Percentiles rank a stretch among this genome's conserved stretches.
Evolutionary conservation across 2,797 vertebrate genomes (phyloP).

Genomic region (Thamnophis elegans): DNA sequence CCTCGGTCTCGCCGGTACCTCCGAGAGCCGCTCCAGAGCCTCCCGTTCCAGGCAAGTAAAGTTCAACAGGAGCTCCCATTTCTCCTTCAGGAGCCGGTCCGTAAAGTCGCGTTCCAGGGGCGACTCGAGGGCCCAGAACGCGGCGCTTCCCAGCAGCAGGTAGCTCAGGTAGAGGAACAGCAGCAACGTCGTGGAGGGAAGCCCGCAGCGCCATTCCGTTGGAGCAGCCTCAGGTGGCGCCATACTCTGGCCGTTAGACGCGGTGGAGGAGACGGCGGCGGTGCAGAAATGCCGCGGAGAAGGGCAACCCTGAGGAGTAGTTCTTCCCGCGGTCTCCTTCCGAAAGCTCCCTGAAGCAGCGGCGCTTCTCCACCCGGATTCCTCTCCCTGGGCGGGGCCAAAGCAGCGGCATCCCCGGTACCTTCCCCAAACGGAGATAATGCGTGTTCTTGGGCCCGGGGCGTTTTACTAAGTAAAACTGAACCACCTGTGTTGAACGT

Average conservation of each 20-base stretch:
- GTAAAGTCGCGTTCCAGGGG: slow-evolving; percentile 74
- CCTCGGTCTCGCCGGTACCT: slow-evolving; percentile 68
- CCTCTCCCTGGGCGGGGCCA: neutral
- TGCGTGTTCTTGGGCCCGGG: neutral
- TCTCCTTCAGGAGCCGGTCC: slow-evolving; percentile 73
- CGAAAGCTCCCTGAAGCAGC: neutral
- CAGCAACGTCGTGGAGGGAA: slow-evolving; percentile 59
- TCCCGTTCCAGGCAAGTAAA: slow-evolving; percentile 78
- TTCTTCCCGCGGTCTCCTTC: neutral
- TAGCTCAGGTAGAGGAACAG: slow-evolving; percentile 76
- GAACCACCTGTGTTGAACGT: neutral
- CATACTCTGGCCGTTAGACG: accelerated
- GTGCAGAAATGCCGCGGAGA: neutral
- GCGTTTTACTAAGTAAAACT: neutral
- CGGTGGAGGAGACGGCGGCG: neutral
- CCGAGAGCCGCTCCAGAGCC: slow-evolving; percentile 79
- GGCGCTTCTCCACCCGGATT: neutral
- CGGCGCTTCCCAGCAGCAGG: slow-evolving; percentile 75
- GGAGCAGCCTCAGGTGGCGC: neutral
- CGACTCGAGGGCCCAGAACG: slow-evolving; percentile 84
- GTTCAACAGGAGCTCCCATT: slow-evolving; percentile 79
- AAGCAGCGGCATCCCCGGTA: neutral
- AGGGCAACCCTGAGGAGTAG: neutral
- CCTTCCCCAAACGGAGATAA: neutral
- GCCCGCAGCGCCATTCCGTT: neutral